Evolutionary conservation across 2,797 vertebrate species (phyloP).

Genomic region (Schizopygopsis malacanthus): DNA sequence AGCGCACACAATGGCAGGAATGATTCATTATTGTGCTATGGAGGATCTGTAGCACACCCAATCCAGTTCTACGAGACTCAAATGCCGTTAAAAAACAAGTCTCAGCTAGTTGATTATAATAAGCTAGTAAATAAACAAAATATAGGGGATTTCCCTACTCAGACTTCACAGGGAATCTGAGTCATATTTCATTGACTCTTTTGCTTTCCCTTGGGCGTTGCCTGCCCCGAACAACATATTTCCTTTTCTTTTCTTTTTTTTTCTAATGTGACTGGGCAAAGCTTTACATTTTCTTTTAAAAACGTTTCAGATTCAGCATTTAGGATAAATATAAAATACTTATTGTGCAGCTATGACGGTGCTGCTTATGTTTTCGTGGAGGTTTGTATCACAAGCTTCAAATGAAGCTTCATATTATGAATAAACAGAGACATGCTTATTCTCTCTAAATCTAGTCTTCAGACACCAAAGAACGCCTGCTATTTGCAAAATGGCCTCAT

Average conservation of each 20-base stretch:
- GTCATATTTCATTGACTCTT: not conserved
- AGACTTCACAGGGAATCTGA: not conserved
- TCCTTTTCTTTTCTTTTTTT: not conserved
- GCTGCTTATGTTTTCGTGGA: not conserved
- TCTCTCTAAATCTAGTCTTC: conserved; percentile 8
- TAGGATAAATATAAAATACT: conserved; percentile 10
- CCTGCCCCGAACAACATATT: not conserved
- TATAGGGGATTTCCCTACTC: not conserved
- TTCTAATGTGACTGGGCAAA: not conserved
- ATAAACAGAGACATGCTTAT: conserved; percentile 14
- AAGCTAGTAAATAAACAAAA: not conserved
- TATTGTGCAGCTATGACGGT: conserved; percentile 9
- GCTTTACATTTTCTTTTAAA: not conserved
- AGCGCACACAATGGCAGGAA: not conserved
- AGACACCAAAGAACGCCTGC: conserved; percentile 8
- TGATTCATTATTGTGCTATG: conserved; percentile 26
- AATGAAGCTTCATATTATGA: not conserved
- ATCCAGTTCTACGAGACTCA: not conserved
- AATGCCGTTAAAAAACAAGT: not conserved
- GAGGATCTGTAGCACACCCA: not conserved
- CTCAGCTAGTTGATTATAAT: not conserved
- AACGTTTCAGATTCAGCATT: not conserved
- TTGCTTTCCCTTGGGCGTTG: conserved; percentile 7
- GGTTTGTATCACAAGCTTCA: conserved; percentile 20
- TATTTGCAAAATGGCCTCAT: not conserved